Percentiles rank a stretch among this genome's conserved stretches.
These are phyloP conservation scores for Spizaetus ornatus DNA, from an alignment of 2,113 vertebrate species.

Conservation along the genomic window DNA sequence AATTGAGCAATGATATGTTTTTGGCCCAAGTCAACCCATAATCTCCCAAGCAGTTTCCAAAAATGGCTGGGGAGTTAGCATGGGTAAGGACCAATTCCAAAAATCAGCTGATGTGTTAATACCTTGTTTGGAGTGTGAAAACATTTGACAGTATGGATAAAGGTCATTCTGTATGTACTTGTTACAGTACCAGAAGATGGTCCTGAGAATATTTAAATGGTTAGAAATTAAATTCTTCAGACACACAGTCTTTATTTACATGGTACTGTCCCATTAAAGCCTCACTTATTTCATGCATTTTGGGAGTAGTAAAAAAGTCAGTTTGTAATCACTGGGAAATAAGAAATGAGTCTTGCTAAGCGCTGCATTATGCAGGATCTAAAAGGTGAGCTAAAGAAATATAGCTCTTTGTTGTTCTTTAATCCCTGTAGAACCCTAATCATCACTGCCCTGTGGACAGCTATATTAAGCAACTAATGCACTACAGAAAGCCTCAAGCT, in stretches of 20 bases:
- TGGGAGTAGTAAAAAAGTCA: background rate
- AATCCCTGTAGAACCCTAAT: background rate
- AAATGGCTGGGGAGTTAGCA: background rate
- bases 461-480: background rate
- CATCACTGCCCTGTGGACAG: background rate
- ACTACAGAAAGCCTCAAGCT: background rate
- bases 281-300: background rate
- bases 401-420: background rate
- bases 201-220: background rate
- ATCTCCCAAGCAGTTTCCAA: background rate
- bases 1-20: accelerated
- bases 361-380: background rate
- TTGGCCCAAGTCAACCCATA: background rate
- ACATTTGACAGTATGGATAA: background rate
- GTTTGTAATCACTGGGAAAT: background rate
- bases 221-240: background rate
- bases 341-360: background rate
- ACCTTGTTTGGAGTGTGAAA: background rate
- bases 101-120: background rate
- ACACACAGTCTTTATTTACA: background rate
- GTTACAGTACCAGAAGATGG: background rate
- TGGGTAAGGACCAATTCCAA: background rate
- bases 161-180: background rate
- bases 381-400: background rate
- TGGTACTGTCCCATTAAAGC: background rate